These are phyloP conservation scores for Natrix natrix DNA, from an alignment of 2,797 vertebrate genomes.

Conservation along the genomic window DNA sequence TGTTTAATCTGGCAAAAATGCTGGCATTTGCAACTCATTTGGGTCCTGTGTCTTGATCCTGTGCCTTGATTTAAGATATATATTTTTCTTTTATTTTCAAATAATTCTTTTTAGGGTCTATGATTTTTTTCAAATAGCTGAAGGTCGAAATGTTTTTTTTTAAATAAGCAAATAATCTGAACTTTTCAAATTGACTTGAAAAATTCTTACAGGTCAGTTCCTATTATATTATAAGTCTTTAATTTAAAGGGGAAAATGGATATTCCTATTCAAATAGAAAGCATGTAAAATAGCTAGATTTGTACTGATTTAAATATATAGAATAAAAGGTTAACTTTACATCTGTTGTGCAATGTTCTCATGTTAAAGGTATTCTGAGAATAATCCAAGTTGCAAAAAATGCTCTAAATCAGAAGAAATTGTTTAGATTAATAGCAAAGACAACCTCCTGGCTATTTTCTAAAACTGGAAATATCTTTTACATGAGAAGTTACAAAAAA, in stretches of 20 bases:
- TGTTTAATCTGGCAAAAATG: neutral
- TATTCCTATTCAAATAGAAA: neutral
- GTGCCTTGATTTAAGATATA: neutral
- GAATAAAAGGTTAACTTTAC: neutral
- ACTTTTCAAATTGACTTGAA: neutral
- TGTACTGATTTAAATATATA: neutral
- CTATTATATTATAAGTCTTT: neutral
- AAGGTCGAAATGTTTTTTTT: neutral
- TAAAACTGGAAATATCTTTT: conserved; percentile 4
- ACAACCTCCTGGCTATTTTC: neutral
- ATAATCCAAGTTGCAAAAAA: neutral
- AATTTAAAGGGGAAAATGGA: neutral
- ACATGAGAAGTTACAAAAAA: neutral
- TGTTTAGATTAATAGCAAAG: neutral
- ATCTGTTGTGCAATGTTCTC: neutral
- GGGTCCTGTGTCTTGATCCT: neutral
- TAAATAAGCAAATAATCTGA: neutral
- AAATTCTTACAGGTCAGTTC: neutral
- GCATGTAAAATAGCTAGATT: neutral
- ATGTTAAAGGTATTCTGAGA: neutral
- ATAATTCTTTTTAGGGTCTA: neutral
- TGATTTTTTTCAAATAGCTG: neutral
- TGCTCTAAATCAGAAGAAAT: neutral
- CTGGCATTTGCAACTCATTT: neutral
- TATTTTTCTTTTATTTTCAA: neutral